Percentiles rank a stretch among this genome's conserved stretches.
Conservation (phyloP, 2,113 vertebrate genomes). For the Ailuropoda melanoleuca region DNA sequence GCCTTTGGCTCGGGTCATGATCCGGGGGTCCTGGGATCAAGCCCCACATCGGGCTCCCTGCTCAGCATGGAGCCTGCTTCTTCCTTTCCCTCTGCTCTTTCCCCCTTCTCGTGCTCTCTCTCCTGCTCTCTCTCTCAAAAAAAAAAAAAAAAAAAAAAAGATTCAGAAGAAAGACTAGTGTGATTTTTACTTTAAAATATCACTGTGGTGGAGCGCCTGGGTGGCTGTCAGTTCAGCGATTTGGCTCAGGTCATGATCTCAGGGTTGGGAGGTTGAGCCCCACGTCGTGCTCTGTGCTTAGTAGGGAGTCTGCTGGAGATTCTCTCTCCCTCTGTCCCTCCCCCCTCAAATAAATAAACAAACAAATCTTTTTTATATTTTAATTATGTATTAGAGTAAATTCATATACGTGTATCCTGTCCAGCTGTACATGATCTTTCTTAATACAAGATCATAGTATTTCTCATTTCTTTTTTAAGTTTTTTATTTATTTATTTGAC, state of each 20-base stretch:
- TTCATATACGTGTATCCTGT: neutral
- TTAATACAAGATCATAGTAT: too few species aligned
- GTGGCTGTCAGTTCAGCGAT: neutral
- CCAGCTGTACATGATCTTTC: fast-evolving
- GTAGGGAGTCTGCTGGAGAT: too few species aligned
- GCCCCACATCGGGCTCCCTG: neutral
- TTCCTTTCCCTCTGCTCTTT: neutral
- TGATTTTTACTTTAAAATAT: neutral
- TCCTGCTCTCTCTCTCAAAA: too few species aligned
- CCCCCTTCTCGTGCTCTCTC: too few species aligned
- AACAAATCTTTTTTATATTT: neutral
- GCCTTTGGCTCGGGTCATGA: neutral
- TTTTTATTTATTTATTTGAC: too few species aligned
- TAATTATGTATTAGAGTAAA: neutral
- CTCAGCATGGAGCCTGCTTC: neutral
- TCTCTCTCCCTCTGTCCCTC: too few species aligned
- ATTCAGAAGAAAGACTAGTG: neutral
- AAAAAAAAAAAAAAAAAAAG: too few species aligned
- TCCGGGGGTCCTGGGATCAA: neutral
- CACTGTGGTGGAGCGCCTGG: neutral
- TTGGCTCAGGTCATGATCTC: neutral
- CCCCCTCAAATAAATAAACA: too few species aligned
- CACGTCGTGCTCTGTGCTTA: neutral
- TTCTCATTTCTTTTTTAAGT: too few species aligned
- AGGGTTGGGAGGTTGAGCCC: neutral